Evolutionary conservation across 2,113 vertebrate genomes (phyloP).

Genomic region (Hiodon tergisus): DNA sequence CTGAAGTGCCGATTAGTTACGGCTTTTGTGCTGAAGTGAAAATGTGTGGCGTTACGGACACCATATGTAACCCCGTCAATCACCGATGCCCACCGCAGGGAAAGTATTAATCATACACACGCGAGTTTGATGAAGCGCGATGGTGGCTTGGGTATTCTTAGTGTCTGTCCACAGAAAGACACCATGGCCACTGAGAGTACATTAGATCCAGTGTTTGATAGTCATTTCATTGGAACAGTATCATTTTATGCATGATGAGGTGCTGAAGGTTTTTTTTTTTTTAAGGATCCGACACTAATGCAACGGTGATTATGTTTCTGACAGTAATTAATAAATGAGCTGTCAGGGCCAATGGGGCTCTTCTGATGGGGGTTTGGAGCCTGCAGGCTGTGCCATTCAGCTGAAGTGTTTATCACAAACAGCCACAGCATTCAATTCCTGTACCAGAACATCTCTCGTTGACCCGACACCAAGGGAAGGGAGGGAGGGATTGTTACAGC

Average conservation of each 20-base stretch:
- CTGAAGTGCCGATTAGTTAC: too few relatives aligned
- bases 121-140: too few relatives aligned
- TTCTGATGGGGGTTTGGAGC: conserved; percentile 28
- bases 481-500: not conserved
- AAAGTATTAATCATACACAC: too few relatives aligned
- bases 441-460: not conserved
- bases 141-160: too few relatives aligned
- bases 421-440: not conserved
- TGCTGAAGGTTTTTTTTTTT: not conserved
- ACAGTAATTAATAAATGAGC: conserved; percentile 41
- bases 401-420: conserved; percentile 16
- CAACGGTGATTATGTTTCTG: conserved; percentile 41
- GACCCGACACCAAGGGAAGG: not conserved
- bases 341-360: conserved; percentile 7
- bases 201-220: not conserved
- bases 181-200: not conserved
- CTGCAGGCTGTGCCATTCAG: conserved; percentile 26
- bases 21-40: too few relatives aligned
- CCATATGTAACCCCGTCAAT: too few relatives aligned
- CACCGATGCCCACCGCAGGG: too few relatives aligned
- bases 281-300: conserved; percentile 20
- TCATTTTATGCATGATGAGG: not conserved
- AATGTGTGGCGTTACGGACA: too few relatives aligned
- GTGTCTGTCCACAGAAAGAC: not conserved
- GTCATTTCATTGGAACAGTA: not conserved